These are phyloP conservation scores for Pachyramphus minor DNA, from an alignment of 2,113 vertebrate genomes.

Conservation along the genomic window DNA sequence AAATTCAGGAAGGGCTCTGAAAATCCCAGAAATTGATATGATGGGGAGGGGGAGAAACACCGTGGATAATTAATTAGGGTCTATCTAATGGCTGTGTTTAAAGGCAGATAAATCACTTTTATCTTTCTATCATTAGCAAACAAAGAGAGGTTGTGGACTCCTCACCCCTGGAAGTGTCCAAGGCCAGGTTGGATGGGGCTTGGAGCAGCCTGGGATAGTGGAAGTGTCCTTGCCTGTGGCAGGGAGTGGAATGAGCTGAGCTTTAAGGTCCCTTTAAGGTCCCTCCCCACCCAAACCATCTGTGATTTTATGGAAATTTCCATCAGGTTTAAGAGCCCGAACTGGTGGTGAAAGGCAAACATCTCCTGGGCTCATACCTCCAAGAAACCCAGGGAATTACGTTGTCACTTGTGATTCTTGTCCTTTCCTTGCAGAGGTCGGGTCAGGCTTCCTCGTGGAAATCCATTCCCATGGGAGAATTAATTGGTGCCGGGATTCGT, in stretches of 20 bases:
- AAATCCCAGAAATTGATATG: not conserved
- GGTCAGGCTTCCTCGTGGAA: not conserved
- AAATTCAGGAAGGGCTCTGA: not conserved
- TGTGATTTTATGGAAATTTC: not conserved
- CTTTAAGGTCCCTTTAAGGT: not conserved
- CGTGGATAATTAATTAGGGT: not conserved
- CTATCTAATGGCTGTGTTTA: not conserved
- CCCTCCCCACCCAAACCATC: not conserved
- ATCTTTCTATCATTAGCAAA: not conserved
- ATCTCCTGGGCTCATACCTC: not conserved
- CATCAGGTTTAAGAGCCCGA: not conserved
- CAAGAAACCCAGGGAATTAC: not conserved
- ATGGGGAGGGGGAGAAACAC: not conserved
- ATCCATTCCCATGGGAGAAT: not conserved
- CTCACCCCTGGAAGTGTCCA: no score
- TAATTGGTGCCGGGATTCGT: not conserved
- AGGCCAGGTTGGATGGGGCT: not conserved
- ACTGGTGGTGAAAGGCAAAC: not conserved
- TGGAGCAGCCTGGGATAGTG: not conserved
- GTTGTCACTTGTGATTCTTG: not conserved
- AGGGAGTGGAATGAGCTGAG: not conserved
- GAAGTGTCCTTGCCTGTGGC: not conserved
- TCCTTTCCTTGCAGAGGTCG: not conserved
- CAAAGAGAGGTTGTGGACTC: not conserved
- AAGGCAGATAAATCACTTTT: not conserved